Base-by-base conservation (phyloP, 2,888 invertebrate species). In the Drosophila neonasuta region DNA sequence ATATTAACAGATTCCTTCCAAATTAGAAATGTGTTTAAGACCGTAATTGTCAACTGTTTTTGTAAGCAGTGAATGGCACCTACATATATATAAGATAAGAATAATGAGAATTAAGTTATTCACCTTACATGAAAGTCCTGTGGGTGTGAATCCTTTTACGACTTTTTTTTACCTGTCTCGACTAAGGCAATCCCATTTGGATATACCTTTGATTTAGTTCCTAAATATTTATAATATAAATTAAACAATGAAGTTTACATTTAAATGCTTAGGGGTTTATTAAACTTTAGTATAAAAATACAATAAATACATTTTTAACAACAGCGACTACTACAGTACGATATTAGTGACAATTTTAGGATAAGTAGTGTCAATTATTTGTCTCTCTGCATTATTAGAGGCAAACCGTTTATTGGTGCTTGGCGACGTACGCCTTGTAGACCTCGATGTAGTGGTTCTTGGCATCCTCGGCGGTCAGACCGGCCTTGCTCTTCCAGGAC, bases 401-500 rank as follows among this genome's bases (percentile, higher is more conserved):
- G 3, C 20, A 20, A 20, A 20, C 20, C 20, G 50, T 50, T 72
- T 87, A 86, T 70, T 87, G 67, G 88, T 92, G 92, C 90, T 92
- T 92, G 64, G 92, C 89, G 17, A 92, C 91, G 44, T 92, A 90
- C 83, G 93, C 90, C 61, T 91, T 90, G 17, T 94, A 96, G 89
- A 94, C 92, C 13, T 93, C 93, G 70, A 97, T 92, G 92, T 98
- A 98, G 63, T 95, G 93, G 86, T 95, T 93, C 92, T 96, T 96
- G 59, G 98, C 98, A 44, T 93, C 94, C 13, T 95, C 96, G 86
- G 94, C 91, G 50, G 93, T 91, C 80, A 93, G 93, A 34, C 97
- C 98, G 91, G 97, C 97, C 90, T 95, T 95, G 62, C 91, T 92
- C 76, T 93, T 94, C 98, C 98, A 99, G 2, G 96, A 94, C 90